Conservation (phyloP, 2,797 vertebrate genomes). For the Enoplosus armatus region DNA sequence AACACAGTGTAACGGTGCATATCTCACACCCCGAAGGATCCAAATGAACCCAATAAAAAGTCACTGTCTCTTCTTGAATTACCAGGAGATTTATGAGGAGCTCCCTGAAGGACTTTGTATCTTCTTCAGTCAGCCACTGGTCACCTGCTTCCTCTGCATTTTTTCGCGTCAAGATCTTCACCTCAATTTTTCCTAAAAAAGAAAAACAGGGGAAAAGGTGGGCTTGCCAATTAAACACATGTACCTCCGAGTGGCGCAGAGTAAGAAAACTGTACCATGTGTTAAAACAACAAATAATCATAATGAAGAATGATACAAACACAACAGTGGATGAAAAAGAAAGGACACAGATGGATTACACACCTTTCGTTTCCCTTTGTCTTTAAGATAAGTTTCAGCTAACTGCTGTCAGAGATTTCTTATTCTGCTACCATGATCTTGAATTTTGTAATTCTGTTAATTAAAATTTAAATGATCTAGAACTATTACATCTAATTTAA, state of each 20-base stretch:
- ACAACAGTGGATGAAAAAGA: constrained; percentile 56
- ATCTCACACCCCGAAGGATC: not conserved
- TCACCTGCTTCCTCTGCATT: constrained; percentile 88
- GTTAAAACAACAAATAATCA: constrained; percentile 1
- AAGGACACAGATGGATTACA: constrained; percentile 53
- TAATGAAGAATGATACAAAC: constrained; percentile 39
- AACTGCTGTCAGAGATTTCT: not conserved
- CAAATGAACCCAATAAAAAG: constrained; percentile 15
- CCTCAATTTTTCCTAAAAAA: constrained; percentile 92
- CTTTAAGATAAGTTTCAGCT: not conserved
- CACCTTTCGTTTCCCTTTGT: constrained; percentile 24
- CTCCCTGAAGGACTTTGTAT: constrained; percentile 94
- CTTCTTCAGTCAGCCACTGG: constrained; percentile 94
- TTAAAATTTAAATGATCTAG: not conserved
- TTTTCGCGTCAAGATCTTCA: constrained; percentile 92
- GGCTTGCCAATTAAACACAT: not conserved
- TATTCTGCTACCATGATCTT: not conserved
- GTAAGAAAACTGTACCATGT: not conserved
- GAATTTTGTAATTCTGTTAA: not conserved
- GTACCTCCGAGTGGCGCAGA: not conserved
- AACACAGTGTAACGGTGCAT: not conserved
- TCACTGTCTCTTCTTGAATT: constrained; percentile 45
- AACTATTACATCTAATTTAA: not conserved
- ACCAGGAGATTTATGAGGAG: constrained; percentile 96
- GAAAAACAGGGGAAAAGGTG: not conserved